Conservation (phyloP, 2,113 vertebrate species). For the Rattus rattus region DNA sequence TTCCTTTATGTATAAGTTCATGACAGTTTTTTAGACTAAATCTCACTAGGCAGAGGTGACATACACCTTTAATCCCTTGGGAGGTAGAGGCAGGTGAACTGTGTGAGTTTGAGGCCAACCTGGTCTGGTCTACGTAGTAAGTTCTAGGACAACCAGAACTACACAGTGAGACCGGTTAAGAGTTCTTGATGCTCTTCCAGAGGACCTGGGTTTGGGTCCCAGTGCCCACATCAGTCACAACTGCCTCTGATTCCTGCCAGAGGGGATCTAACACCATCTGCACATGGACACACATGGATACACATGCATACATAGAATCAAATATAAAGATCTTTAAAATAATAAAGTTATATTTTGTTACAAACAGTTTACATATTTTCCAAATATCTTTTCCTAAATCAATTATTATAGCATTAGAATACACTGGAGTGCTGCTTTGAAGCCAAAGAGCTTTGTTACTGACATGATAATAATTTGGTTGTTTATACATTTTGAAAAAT, state of each 20-base stretch:
- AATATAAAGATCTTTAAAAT: neutral
- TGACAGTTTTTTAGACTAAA: neutral
- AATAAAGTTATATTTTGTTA: constrained; percentile 27
- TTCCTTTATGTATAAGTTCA: neutral
- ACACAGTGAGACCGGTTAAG: neutral
- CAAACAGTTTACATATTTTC: constrained; percentile 46
- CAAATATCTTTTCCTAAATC: neutral
- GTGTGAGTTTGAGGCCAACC: neutral
- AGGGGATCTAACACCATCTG: neutral
- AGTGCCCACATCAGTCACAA: neutral
- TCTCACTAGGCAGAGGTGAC: neutral
- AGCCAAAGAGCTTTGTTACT: constrained; percentile 79
- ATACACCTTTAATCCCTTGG: neutral
- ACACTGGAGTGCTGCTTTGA: constrained; percentile 59
- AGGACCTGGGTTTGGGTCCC: neutral
- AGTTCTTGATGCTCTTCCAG: neutral
- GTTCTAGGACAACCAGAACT: neutral
- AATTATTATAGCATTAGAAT: constrained; percentile 26
- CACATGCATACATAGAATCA: neutral
- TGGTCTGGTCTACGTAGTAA: neutral
- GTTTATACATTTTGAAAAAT: constrained; percentile 84
- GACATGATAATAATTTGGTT: constrained; percentile 84
- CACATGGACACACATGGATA: neutral
- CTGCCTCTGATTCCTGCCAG: neutral
- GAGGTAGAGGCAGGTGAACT: neutral